Percentiles rank a stretch among this genome's conserved stretches.
Evolutionary conservation across 2,113 vertebrate genomes (phyloP).

Genomic region (Gnathonemus longibarbis): DNA sequence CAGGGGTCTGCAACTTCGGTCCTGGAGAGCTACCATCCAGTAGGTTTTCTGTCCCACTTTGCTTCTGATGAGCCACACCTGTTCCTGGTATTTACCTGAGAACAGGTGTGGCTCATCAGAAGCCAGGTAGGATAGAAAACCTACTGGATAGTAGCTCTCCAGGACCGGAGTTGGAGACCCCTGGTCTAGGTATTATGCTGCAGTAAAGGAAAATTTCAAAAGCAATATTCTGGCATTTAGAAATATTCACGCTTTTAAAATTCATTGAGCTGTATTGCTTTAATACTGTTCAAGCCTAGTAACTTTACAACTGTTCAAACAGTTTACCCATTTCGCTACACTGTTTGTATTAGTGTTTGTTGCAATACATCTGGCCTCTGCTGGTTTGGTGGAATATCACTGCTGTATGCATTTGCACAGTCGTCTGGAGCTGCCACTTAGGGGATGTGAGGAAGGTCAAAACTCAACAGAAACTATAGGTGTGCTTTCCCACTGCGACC

Average conservation of each 20-base stretch:
- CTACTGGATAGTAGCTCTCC: too few relatives aligned
- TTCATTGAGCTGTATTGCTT: neutral
- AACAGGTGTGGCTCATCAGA: too few relatives aligned
- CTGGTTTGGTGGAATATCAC: neutral
- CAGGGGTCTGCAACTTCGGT: too few relatives aligned
- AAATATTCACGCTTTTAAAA: neutral
- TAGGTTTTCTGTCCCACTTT: too few relatives aligned
- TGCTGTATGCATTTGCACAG: neutral
- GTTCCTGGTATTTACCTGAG: too few relatives aligned
- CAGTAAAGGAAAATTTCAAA: neutral
- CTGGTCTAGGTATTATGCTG: neutral
- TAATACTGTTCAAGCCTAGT: neutral
- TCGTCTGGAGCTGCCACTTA: neutral
- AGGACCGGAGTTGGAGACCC: too few relatives aligned
- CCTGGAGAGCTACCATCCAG: too few relatives aligned
- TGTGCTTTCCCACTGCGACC: neutral
- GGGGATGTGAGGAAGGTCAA: neutral
- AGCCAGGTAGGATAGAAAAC: too few relatives aligned
- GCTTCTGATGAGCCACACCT: too few relatives aligned
- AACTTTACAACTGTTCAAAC: neutral
- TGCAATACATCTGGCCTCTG: neutral
- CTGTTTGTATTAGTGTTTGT: too few relatives aligned
- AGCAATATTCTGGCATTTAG: neutral
- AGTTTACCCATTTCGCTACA: neutral
- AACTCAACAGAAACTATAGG: neutral